These are phyloP conservation scores for Piprites chloris DNA, from an alignment of 2,113 vertebrate genomes.

Conservation along the genomic window DNA sequence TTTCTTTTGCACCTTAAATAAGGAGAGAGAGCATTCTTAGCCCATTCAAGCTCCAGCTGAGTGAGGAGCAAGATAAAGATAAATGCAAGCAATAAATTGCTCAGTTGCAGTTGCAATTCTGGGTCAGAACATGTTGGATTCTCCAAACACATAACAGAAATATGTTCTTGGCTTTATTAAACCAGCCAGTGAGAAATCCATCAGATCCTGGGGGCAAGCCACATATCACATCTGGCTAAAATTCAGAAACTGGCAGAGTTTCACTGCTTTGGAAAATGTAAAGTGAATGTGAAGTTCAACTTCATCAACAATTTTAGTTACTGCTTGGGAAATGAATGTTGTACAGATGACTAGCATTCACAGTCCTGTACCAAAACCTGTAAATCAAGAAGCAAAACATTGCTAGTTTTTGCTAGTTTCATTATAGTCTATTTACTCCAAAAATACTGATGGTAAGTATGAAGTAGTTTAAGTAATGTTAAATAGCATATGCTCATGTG, in stretches of 20 bases:
- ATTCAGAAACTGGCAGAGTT: slow-evolving; percentile 54
- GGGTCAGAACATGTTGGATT: neutral
- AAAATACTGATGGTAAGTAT: neutral
- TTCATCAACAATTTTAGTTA: slow-evolving; percentile 60
- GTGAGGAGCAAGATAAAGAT: neutral
- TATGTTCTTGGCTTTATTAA: neutral
- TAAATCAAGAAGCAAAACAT: slow-evolving; percentile 42
- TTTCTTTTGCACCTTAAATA: neutral
- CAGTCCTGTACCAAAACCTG: slow-evolving; percentile 33
- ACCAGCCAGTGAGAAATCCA: neutral
- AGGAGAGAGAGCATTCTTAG: neutral
- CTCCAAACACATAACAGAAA: neutral
- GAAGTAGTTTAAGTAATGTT: neutral
- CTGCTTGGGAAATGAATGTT: slow-evolving; percentile 43
- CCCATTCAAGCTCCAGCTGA: neutral
- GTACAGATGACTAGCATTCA: slow-evolving; percentile 48
- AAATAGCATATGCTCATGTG: neutral
- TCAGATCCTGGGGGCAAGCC: slow-evolving; percentile 13
- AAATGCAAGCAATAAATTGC: neutral
- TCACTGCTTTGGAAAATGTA: slow-evolving; percentile 53
- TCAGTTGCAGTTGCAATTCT: neutral
- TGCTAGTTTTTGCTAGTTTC: slow-evolving; percentile 28
- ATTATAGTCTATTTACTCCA: neutral
- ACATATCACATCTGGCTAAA: slow-evolving; percentile 51
- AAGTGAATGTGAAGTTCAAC: slow-evolving; percentile 60